Conservation (phyloP, 2,888 invertebrate genomes). For the Epirrhoe alternata region DNA sequence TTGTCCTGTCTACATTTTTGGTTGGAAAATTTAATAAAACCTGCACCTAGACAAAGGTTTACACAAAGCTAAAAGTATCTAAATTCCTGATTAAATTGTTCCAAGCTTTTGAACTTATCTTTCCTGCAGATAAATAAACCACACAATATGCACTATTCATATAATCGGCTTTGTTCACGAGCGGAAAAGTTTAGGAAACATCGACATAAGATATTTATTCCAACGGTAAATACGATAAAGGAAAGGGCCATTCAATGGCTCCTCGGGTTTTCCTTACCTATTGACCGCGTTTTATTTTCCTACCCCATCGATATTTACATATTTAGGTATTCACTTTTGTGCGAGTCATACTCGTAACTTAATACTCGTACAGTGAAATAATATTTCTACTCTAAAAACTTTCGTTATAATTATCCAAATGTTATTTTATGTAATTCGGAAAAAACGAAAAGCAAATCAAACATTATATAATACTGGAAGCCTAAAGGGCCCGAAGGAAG, state of each 20-base stretch:
- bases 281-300: conserved; percentile 18
- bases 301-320: conserved; percentile 25
- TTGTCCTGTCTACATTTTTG: too few relatives aligned
- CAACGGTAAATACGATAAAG: conserved; percentile 5
- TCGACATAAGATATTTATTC: neutral
- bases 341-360: neutral
- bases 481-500: too few relatives aligned
- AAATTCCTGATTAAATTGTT: too few relatives aligned
- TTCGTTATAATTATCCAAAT: neutral
- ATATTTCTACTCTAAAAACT: neutral
- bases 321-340: conserved; percentile 14
- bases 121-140: neutral
- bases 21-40: too few relatives aligned
- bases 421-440: too few relatives aligned
- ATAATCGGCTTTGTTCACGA: neutral
- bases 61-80: too few relatives aligned
- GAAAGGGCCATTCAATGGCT: conserved; percentile 10
- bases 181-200: conserved; percentile 2
- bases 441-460: too few relatives aligned
- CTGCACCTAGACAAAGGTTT: too few relatives aligned
- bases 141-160: neutral
- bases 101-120: too few relatives aligned
- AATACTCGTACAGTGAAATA: neutral
- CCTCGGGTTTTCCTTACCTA: conserved; percentile 28
- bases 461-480: too few relatives aligned